Evolutionary conservation across 1,140 invertebrate genomes (phyloP).

Genomic region (Drosophila miranda): DNA sequence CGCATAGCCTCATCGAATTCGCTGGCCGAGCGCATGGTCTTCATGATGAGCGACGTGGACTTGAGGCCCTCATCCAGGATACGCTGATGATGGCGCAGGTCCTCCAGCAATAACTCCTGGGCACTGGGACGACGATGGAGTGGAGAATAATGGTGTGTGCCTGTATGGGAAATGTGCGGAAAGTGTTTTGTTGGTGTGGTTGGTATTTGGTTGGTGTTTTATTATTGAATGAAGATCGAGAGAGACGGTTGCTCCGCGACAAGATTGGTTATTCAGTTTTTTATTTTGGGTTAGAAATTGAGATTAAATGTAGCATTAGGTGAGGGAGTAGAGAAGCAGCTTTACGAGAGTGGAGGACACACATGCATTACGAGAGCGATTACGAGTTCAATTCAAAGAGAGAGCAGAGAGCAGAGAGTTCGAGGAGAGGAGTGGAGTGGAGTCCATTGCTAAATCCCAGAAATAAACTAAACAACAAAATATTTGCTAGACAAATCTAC

Average conservation of each 20-base stretch:
- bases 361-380: constrained; percentile 56
- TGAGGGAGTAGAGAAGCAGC: constrained; percentile 43
- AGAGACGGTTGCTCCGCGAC: constrained; percentile 42
- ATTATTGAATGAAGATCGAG: neutral
- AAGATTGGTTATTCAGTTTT: constrained; percentile 12
- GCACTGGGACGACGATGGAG: constrained; percentile 56
- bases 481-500: constrained; percentile 37
- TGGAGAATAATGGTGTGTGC: constrained; percentile 35
- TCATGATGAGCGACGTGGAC: constrained; percentile 81
- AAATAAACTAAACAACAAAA: constrained; percentile 41
- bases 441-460: constrained; percentile 56
- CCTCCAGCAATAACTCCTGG: constrained; percentile 70
- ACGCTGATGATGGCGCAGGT: constrained; percentile 73
- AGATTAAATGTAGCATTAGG: constrained; percentile 50
- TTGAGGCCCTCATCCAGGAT: constrained; percentile 77
- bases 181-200: constrained; percentile 69
- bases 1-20: constrained; percentile 82
- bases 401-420: constrained; percentile 35
- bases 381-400: constrained; percentile 21
- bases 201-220: constrained; percentile 28
- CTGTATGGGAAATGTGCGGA: constrained; percentile 67
- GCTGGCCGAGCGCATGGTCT: constrained; percentile 77
- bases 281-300: constrained; percentile 31
- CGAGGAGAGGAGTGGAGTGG: constrained; percentile 72
- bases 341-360: constrained; percentile 38